Conservation (phyloP, 2,888 invertebrate species). For the Melanophora roralis region DNA sequence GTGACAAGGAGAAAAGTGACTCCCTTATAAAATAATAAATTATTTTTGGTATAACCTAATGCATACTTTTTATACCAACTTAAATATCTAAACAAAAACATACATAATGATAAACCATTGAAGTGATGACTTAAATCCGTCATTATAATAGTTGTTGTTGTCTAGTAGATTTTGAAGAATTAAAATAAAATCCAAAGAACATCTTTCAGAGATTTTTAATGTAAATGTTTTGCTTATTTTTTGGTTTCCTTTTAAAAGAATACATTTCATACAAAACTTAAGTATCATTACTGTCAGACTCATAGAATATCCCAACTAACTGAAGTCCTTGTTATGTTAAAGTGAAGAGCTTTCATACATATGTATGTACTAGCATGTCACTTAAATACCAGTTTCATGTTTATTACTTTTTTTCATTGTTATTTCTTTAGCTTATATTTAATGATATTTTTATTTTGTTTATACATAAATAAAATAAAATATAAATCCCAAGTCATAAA, state of each 20-base stretch:
- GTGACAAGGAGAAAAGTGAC: too few relatives aligned
- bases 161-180: neutral
- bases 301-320: constrained; percentile 26
- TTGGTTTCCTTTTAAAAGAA: neutral
- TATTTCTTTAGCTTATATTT: too few relatives aligned
- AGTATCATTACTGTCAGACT: constrained; percentile 50
- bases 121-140: constrained; percentile 19
- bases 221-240: neutral
- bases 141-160: constrained; percentile 9
- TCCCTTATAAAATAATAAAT: too few relatives aligned
- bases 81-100: constrained; percentile 34
- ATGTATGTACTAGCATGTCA: neutral
- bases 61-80: constrained; percentile 30
- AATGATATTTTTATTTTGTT: neutral
- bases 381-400: neutral
- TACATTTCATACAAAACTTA: constrained; percentile 45
- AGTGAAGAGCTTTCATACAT: neutral
- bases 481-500: neutral
- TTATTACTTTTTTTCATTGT: neutral
- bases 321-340: neutral
- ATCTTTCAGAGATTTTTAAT: too few relatives aligned
- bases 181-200: constrained; percentile 20
- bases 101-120: constrained; percentile 39
- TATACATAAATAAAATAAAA: too few relatives aligned
- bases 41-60: too few relatives aligned